Percentiles rank a stretch among this genome's conserved stretches.
Conservation (phyloP, 2,113 vertebrate genomes). For the Corythaixoides concolor region DNA sequence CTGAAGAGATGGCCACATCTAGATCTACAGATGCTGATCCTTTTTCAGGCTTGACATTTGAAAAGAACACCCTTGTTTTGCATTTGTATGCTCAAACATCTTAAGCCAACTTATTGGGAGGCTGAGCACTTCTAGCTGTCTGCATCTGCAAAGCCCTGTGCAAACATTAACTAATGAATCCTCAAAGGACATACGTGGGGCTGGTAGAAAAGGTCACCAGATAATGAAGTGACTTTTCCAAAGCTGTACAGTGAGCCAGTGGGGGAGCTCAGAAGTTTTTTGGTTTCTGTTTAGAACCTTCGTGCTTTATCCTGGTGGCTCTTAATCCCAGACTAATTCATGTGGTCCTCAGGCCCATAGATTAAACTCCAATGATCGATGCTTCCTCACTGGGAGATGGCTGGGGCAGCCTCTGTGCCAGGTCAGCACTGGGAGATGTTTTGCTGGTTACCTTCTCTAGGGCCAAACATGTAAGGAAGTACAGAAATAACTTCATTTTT, state of each 20-base stretch:
- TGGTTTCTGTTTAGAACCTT: not conserved
- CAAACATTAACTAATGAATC: constrained; percentile 62
- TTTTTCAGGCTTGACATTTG: constrained; percentile 42
- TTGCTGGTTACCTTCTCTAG: not conserved
- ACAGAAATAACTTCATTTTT: not conserved
- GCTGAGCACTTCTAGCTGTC: constrained; percentile 35
- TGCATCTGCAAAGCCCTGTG: not conserved
- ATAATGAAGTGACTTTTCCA: constrained; percentile 59
- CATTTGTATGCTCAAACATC: constrained; percentile 46
- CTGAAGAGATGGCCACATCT: not conserved
- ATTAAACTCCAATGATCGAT: not conserved
- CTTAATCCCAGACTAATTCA: not conserved
- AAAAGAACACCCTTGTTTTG: constrained; percentile 43
- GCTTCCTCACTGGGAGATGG: too few species aligned
- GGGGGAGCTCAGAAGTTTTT: not conserved
- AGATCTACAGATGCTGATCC: constrained; percentile 11
- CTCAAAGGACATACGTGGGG: constrained; percentile 11
- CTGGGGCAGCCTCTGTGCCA: too few species aligned
- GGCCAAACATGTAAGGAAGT: not conserved
- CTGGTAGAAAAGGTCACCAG: not conserved
- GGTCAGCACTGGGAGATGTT: not conserved
- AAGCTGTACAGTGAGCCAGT: constrained; percentile 6
- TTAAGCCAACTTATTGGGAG: constrained; percentile 48
- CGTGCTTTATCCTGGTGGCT: not conserved
- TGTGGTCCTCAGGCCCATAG: not conserved